Evolutionary conservation across 2,797 vertebrate species (phyloP).

Genomic region (Dallia pectoralis): DNA sequence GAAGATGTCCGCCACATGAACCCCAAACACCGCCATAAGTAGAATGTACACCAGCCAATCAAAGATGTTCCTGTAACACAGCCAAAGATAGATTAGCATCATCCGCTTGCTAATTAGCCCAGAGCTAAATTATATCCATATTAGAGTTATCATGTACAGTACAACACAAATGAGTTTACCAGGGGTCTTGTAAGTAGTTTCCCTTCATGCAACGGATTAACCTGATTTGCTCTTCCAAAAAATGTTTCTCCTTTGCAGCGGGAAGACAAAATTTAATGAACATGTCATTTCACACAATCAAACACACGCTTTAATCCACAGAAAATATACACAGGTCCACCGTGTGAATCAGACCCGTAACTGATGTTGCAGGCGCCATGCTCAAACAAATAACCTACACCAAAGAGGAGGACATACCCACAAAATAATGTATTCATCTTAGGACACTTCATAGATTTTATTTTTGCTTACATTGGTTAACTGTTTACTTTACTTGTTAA

Average conservation of each 20-base stretch:
- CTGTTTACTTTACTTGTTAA: too few relatives aligned
- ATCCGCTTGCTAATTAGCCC: background rate
- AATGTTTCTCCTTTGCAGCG: conserved; percentile 58
- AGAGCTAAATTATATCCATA: background rate
- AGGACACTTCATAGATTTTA: background rate
- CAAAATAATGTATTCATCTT: background rate
- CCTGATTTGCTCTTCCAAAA: conserved; percentile 56
- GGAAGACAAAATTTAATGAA: background rate
- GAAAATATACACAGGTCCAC: too few relatives aligned
- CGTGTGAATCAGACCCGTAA: too few relatives aligned
- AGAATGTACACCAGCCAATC: conserved; percentile 71
- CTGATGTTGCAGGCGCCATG: too few relatives aligned
- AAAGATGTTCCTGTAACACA: conserved; percentile 64
- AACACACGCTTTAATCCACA: too few relatives aligned
- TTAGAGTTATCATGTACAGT: background rate
- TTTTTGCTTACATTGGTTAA: background rate
- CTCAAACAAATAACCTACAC: too few relatives aligned
- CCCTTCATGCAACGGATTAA: conserved; percentile 54
- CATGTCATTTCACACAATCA: background rate
- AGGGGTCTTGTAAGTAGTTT: conserved; percentile 59
- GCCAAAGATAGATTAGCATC: background rate
- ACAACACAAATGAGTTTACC: conserved; percentile 46
- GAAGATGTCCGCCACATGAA: conserved; percentile 62
- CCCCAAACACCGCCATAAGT: conserved; percentile 50
- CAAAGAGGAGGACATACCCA: background rate